Conservation (phyloP, 1,140 invertebrate genomes). For the Cylas formicarius region DNA sequence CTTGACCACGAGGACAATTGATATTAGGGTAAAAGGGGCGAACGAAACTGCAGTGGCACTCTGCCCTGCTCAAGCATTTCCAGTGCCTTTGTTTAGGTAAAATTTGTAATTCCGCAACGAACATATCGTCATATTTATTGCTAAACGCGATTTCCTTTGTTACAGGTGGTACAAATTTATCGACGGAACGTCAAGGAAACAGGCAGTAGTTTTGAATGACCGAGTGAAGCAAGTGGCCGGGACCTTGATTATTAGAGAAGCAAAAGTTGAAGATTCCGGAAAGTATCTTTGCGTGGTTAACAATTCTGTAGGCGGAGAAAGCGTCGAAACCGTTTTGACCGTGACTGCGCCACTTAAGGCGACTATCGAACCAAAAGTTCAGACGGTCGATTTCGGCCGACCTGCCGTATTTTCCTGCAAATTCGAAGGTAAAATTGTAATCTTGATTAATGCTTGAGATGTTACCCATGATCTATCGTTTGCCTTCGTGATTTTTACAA, state of each 20-base stretch:
- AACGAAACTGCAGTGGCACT: slow-evolving; percentile 40
- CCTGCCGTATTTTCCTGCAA: slow-evolving; percentile 84
- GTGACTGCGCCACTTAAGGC: slow-evolving; percentile 85
- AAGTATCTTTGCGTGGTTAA: slow-evolving; percentile 91
- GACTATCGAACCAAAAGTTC: slow-evolving; percentile 79
- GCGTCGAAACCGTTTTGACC: slow-evolving; percentile 84
- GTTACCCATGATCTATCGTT: neutral
- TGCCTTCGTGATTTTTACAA: neutral
- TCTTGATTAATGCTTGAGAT: slow-evolving; percentile 1
- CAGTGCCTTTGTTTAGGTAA: slow-evolving; percentile 53
- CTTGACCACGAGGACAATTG: slow-evolving; percentile 43
- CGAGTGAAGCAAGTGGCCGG: slow-evolving; percentile 89
- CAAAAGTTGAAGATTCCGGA: slow-evolving; percentile 84
- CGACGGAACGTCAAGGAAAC: slow-evolving; percentile 73
- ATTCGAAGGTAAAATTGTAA: slow-evolving; percentile 69
- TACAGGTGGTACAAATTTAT: slow-evolving; percentile 90
- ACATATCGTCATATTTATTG: neutral
- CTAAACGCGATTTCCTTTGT: no score
- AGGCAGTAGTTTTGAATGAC: slow-evolving; percentile 76
- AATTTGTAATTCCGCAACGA: neutral
- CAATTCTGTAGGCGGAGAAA: slow-evolving; percentile 88
- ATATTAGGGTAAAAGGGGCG: slow-evolving; percentile 38
- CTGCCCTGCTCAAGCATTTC: slow-evolving; percentile 61
- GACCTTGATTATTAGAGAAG: slow-evolving; percentile 84
- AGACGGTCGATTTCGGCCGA: slow-evolving; percentile 87